These are phyloP conservation scores for Mormyrus proboscirostris DNA, from an alignment of 2,797 vertebrate species.

Conservation along the genomic window DNA sequence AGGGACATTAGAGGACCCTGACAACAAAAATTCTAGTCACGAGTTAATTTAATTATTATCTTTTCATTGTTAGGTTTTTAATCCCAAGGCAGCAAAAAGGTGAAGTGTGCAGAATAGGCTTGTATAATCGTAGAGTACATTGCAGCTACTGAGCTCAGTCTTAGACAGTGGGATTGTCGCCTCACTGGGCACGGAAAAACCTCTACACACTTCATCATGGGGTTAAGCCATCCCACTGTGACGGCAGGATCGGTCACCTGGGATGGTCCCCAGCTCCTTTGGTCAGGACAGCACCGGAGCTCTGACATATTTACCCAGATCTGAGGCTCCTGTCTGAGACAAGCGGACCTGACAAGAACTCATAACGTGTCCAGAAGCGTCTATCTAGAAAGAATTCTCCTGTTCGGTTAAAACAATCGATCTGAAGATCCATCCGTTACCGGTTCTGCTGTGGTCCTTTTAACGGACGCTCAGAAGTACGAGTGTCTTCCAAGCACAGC, in stretches of 20 bases:
- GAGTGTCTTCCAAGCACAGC: background rate
- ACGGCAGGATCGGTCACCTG: background rate
- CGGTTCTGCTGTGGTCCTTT: background rate
- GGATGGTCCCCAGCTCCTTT: background rate
- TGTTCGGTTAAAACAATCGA: background rate
- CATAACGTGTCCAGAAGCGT: too few relatives aligned
- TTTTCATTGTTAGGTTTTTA: background rate
- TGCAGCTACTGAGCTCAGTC: background rate
- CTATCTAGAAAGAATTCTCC: background rate
- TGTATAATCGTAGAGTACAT: background rate
- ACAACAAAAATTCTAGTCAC: background rate
- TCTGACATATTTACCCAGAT: background rate
- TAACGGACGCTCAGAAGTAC: background rate
- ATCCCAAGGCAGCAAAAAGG: background rate
- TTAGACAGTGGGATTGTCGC: too few relatives aligned
- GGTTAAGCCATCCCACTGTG: background rate
- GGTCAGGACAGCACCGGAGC: background rate
- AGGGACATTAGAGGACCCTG: background rate
- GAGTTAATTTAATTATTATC: background rate
- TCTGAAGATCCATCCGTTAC: background rate
- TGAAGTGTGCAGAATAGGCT: background rate
- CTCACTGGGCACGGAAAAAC: background rate
- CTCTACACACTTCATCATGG: background rate
- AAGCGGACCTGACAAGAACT: background rate
- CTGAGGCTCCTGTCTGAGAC: background rate